Evolutionary conservation across 2,888 invertebrate species (phyloP), one percentile per base, ranked within the genome.

Genomic region (Lingula anatina): DNA sequence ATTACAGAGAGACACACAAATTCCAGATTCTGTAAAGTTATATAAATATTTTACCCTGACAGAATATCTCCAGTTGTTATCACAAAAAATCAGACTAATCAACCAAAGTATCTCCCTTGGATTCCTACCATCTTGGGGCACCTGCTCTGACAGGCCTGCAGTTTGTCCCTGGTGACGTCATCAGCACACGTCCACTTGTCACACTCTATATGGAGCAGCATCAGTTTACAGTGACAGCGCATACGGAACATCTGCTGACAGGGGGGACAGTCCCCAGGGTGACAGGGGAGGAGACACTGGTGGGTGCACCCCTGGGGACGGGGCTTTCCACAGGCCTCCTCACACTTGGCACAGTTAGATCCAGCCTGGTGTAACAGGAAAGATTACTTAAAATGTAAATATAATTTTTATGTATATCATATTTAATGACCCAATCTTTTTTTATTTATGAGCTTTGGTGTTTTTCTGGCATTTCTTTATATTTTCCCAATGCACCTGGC

Each of bases 211-310:
- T 88, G 87, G 3, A 88, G 79, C 56, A 87, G 85, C 47, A 85
- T 85, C 4, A 90, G 79, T 0, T 85, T 85, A 70, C 95, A 95
- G 71, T 93, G 89, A 62, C 95, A 95, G 31, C 84, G 80, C 68
- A 71, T 74, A 5, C 66, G 60, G 23, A 71, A 56, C 68, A 67
- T 68, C 57, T 66, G 66, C 15, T 51, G 82, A 72, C 95, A 95
- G 0, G 86, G 84, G 1, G 84, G 83, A 68, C 94, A 95, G 0
- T 62, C 58, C 12, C 85, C 85, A 1, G 85, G 83, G 75, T 81
- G 81, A 55, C 81, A 81, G 2, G 74, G 67, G 31, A 81, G 80
- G 2, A 83, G 76, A 71, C 92, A 93, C 25, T 80, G 78, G 74
- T 93, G 93, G 1, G 77, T 78, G 71, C 93, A 93, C 38, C 77